phyloP scores from a whole-genome alignment of 2,888 invertebrate species.

The Pogonocherus hispidulus region DNA sequence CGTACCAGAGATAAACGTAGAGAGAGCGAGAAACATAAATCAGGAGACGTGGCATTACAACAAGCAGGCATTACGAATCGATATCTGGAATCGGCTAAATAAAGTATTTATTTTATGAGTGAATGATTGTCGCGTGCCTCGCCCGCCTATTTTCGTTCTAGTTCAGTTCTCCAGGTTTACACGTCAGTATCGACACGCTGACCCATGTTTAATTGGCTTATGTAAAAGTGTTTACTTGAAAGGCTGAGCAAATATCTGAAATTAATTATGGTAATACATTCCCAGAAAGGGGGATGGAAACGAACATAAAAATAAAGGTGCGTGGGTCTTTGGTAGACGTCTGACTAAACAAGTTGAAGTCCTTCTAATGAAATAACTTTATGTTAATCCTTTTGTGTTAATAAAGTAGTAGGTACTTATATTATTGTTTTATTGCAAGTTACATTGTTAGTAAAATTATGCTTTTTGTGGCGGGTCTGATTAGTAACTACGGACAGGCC shows the following conservation, averaged over 20 bases:
- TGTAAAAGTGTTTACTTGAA: neutral
- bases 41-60: slow-evolving; percentile 6
- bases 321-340: no score
- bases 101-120: slow-evolving; percentile 23
- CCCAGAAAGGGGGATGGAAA: no score
- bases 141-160: neutral
- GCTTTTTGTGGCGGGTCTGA: no score
- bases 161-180: neutral
- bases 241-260: neutral
- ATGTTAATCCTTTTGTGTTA: no score
- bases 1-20: neutral
- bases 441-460: no score
- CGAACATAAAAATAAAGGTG: no score
- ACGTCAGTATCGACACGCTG: neutral
- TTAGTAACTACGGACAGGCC: no score
- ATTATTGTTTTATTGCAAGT: no score
- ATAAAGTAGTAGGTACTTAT: no score
- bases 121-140: slow-evolving; percentile 13
- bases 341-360: no score
- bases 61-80: slow-evolving; percentile 4
- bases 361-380: no score
- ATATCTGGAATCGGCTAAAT: slow-evolving; percentile 2
- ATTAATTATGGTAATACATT: slow-evolving; percentile 1
- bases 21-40: slow-evolving; percentile 10
- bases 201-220: neutral